phyloP scores from a whole-genome alignment of 2,888 invertebrate species.

The Callinectes sapidus region DNA sequence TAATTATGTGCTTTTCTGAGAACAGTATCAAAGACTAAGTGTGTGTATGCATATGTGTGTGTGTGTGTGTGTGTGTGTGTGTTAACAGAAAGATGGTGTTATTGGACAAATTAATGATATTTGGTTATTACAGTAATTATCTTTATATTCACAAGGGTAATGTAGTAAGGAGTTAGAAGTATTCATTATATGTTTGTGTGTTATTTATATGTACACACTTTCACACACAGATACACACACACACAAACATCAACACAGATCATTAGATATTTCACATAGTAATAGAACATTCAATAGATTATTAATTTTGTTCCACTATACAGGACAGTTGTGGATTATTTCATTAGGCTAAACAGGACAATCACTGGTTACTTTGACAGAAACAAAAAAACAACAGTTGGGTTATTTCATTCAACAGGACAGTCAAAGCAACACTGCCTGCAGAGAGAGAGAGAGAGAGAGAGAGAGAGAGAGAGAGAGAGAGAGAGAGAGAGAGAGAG shows the following conservation, averaged over 20 bases:
- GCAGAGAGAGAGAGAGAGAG: constrained; percentile 22
- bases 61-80: background rate
- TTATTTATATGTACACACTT: constrained; percentile 37
- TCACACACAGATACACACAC: constrained; percentile 8
- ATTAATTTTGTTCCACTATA: background rate
- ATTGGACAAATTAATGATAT: background rate
- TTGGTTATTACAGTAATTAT: background rate
- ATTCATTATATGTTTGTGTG: background rate
- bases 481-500: constrained; percentile 20
- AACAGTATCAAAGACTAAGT: background rate
- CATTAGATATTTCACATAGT: background rate
- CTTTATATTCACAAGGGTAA: background rate
- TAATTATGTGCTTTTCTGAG: background rate
- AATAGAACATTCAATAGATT: background rate
- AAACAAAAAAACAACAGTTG: background rate
- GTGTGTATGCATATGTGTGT: background rate
- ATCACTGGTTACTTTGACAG: background rate
- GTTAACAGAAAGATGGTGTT: background rate
- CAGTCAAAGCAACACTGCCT: constrained; percentile 34
- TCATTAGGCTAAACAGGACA: background rate
- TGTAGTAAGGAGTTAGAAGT: background rate
- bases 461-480: constrained; percentile 25
- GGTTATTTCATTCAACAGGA: constrained; percentile 1
- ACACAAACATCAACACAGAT: background rate
- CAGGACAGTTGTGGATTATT: background rate